Base-by-base conservation (phyloP, 2,113 vertebrate genomes). In the Gallinago undulata region DNA sequence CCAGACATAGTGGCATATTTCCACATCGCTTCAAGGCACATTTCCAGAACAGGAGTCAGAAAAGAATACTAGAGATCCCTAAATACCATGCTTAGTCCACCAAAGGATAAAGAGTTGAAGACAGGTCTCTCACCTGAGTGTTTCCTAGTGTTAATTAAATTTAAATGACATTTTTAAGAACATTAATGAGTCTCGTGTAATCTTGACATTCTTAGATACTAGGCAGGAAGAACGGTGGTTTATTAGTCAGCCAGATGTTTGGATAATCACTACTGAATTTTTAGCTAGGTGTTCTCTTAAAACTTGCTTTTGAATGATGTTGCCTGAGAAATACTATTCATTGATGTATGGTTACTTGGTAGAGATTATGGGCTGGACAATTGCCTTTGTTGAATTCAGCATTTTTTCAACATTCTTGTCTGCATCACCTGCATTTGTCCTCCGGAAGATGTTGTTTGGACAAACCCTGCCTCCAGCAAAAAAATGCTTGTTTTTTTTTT, bases 11-110 rank as follows among this genome's bases (percentile, higher is more conserved):
- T 59, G 31, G 69, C 77, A 31, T 27, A 74, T 28, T 80, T 76
- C 41, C 21, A 13, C 0, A 1, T 45, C 0, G 0, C 45, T 81
- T 77, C 28, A 41, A 81, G 47, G 12, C 0, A 0, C 41, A 47
- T 80, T 74, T 87, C 63, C 80, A 56, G 33, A 79, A 28, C 6
- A 72, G 37, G 47, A 69, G 39, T 10, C 45, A 84, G 68, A 45
- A 81, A 60, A 77, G 41, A 57, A 43, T 66, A 16, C 25, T 77
- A n/a, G 30, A 80, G 21, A 30, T 75, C n/a, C 35, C 35, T 48
- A 51, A 66, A 80, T 56, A 30, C 30, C 33, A 14, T 23, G 6
- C 8, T 39, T 83, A 27, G 27, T 73, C n/a, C 30, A 81, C 55
- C 55, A 87, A 47, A 3, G 4, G 35, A 78, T n/a, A 59, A 51